Conservation (phyloP, 2,113 vertebrate species). For the Stigmatopora argus region DNA sequence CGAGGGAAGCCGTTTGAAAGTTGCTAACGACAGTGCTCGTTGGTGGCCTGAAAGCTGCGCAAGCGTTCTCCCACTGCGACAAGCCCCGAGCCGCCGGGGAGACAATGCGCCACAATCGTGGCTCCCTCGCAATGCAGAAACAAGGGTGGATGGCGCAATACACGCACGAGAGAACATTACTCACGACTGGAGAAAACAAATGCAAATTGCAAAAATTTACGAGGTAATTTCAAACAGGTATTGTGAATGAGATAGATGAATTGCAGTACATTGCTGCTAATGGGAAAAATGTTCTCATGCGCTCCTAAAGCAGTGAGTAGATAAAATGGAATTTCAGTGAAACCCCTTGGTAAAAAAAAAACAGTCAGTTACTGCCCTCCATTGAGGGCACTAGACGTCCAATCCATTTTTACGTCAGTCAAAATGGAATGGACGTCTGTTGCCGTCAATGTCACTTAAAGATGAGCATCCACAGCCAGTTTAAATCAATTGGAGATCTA, state of each 20-base stretch:
- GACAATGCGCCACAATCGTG: not conserved
- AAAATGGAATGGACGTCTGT: no score
- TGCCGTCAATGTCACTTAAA: no score
- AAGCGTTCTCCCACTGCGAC: constrained; percentile 14
- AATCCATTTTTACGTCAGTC: no score
- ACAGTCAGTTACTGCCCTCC: no score
- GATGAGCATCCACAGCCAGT: no score
- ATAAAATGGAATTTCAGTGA: no score
- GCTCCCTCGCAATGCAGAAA: not conserved
- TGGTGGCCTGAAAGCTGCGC: constrained; percentile 16
- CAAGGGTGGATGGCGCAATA: not conserved
- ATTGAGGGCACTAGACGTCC: no score
- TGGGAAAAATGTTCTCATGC: not conserved
- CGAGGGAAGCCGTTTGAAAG: constrained; percentile 45
- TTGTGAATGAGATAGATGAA: not conserved
- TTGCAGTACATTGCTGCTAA: not conserved
- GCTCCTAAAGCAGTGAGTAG: not conserved
- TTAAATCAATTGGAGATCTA: no score
- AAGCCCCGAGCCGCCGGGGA: not conserved
- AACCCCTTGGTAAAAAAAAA: no score
- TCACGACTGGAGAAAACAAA: not conserved
- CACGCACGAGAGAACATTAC: no score
- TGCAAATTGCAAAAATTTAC: no score
- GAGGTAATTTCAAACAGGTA: not conserved
- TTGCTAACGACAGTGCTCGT: constrained; percentile 36